Evolutionary conservation across 2,113 vertebrate species (phyloP).

Genomic region (Emberiza fucata): DNA sequence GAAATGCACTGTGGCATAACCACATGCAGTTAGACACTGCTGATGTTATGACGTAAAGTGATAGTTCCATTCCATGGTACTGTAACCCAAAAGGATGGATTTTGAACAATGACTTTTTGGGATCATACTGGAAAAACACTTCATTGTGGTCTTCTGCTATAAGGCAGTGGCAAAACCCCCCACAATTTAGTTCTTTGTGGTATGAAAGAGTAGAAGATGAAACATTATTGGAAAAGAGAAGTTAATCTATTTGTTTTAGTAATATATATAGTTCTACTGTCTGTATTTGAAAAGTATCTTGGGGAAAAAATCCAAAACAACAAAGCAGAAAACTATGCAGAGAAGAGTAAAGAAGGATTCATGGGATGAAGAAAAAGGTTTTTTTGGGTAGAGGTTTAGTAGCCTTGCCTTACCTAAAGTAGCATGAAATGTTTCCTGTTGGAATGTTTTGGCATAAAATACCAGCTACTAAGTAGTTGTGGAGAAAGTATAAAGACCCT

Average conservation of each 20-base stretch:
- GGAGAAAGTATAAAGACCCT: not conserved
- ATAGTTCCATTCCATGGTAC: not conserved
- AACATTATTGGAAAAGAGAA: not conserved
- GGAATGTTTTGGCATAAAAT: not conserved
- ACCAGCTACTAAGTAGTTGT: not conserved
- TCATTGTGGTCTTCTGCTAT: not conserved
- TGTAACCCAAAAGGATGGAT: not conserved
- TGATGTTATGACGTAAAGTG: not conserved
- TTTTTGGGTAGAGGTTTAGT: not conserved
- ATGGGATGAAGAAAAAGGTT: not conserved
- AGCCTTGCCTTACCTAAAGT: not conserved
- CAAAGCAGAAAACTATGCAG: not conserved
- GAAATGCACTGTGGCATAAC: not conserved
- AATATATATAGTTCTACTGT: not conserved
- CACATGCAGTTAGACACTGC: not conserved
- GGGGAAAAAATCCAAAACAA: not conserved
- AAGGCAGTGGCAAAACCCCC: not conserved
- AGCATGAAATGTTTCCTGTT: not conserved
- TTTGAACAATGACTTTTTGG: not conserved
- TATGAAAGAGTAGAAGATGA: not conserved
- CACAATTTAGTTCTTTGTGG: not conserved
- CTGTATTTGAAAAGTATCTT: not conserved
- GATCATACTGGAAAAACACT: not conserved
- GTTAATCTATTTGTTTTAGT: not conserved
- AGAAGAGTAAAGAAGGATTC: not conserved